A percentile compares a stretch with the other conserved stretches of the same genome.
These are phyloP conservation scores for Heterodera carotae DNA, from an alignment of 1,140 invertebrate genomes.

Conservation along the genomic window DNA sequence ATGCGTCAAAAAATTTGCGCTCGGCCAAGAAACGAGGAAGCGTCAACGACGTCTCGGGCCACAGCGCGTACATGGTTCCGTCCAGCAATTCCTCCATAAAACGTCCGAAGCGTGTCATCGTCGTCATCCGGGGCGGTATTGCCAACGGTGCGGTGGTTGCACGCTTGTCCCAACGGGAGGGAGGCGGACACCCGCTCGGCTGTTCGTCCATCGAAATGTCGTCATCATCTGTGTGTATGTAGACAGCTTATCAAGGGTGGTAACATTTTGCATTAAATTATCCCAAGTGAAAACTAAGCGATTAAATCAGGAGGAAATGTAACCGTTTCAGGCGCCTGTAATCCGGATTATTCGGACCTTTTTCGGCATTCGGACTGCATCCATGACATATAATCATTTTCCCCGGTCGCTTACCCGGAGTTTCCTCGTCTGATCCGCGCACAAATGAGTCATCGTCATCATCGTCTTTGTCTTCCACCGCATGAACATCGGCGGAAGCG, in stretches of 20 bases:
- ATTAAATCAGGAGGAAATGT: no score
- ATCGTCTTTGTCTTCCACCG: neutral
- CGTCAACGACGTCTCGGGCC: constrained; percentile 47
- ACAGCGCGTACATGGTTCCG: constrained; percentile 29
- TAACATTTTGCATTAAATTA: no score
- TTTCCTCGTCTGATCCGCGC: neutral
- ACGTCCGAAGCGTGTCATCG: neutral
- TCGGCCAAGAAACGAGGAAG: constrained; percentile 49
- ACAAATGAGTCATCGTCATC: constrained; percentile 16
- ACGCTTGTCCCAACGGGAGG: constrained; percentile 24
- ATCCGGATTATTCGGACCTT: no score
- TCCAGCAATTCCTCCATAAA: constrained; percentile 17
- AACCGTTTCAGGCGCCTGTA: neutral
- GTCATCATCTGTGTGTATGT: neutral
- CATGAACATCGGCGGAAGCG: neutral
- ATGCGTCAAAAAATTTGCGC: constrained; percentile 46
- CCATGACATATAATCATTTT: no score
- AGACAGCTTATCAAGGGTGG: neutral
- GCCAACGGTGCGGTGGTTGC: no score
- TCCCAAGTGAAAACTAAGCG: no score
- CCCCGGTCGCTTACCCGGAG: neutral
- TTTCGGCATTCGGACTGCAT: no score
- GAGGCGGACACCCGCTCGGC: constrained; percentile 8
- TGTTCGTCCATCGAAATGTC: constrained; percentile 13
- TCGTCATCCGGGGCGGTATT: neutral